Base-by-base conservation (phyloP, 53 echinoderm and acorn worm species). In the Apostichopus leukothele region DNA sequence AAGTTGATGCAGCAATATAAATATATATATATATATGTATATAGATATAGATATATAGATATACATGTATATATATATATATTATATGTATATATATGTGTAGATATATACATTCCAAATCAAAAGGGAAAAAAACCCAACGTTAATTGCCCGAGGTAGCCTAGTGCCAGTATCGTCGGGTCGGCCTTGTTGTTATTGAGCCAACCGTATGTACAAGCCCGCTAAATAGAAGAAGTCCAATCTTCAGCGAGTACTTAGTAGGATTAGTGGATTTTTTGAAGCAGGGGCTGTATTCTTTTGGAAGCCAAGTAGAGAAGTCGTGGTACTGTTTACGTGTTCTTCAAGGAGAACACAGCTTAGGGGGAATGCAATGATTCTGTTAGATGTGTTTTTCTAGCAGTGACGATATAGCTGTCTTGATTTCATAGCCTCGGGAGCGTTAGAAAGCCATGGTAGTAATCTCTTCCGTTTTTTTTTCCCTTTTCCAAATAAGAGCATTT, bases 121-220 rank as follows among this genome's bases (percentile, higher is more conserved):
- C 5, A 50, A 50, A 50, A 77, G 12, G 27, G 51, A 79, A 39
- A 50, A 53, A 79, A 39, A 19, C 18, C 52, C 9, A 8, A 79
- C 79, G 18, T 5, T 79, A 79, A 79, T 79, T 79, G 79, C 79
- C 79, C 53, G 79, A 53, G 79, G 79, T 50, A 79, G 79, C 79
- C n/a, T 51, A 79, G n/a, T 26, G 51, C 50, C 19, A 79, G 79
- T 50, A 79, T 79, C 51, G n/a, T 79, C 51, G 19, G 54, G 79
- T 79, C 51, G 51, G 52, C 79, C 79, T 79, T 79, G 79, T 39
- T 39, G 39, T 79, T 79, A 53, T 79, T 39, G 53, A 79, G 79
- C 53, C 53, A 18, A 53, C 11, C 79, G 53, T 50, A 52, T 53
- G 53, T 79, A 79, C 79, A 51, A 39, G 39, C 39, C 79, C 52